phyloP scores from a whole-genome alignment of 2,888 invertebrate genomes.

The Dermolepida albohirtum region DNA sequence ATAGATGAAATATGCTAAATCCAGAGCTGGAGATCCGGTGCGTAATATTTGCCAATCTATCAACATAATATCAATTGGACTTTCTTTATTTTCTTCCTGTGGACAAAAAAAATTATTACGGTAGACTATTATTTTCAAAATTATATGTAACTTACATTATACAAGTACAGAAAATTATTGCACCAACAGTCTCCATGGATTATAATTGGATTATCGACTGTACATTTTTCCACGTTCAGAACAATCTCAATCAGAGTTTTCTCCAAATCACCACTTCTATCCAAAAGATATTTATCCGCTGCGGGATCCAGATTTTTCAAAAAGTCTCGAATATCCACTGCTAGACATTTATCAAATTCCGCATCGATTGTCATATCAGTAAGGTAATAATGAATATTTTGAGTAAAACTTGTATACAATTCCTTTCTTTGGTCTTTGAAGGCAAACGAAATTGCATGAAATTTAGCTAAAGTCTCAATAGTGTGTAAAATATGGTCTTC shows the following conservation, averaged over 20 bases:
- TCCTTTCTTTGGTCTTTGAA: constrained; percentile 69
- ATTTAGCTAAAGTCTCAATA: constrained; percentile 64
- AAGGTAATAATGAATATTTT: constrained; percentile 8
- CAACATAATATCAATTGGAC: background rate
- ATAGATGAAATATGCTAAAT: constrained; percentile 56
- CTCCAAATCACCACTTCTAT: background rate
- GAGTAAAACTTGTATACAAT: constrained; percentile 61
- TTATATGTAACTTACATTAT: constrained; percentile 21
- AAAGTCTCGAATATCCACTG: background rate
- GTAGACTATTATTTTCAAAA: no score
- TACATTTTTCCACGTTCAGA: background rate
- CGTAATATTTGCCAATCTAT: constrained; percentile 43
- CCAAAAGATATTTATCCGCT: background rate
- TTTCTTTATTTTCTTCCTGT: background rate
- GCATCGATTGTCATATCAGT: background rate
- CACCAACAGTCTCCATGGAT: constrained; percentile 45
- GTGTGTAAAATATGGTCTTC: constrained; percentile 61
- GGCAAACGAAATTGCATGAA: constrained; percentile 72
- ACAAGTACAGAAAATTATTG: constrained; percentile 44
- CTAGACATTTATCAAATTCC: constrained; percentile 5
- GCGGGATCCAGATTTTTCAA: background rate
- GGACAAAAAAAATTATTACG: no score
- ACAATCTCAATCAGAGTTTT: background rate
- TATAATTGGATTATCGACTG: constrained; percentile 24
- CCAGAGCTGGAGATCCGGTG: constrained; percentile 51